Conservation (phyloP, 2,113 vertebrate genomes). For the Thomomys bottae region DNA sequence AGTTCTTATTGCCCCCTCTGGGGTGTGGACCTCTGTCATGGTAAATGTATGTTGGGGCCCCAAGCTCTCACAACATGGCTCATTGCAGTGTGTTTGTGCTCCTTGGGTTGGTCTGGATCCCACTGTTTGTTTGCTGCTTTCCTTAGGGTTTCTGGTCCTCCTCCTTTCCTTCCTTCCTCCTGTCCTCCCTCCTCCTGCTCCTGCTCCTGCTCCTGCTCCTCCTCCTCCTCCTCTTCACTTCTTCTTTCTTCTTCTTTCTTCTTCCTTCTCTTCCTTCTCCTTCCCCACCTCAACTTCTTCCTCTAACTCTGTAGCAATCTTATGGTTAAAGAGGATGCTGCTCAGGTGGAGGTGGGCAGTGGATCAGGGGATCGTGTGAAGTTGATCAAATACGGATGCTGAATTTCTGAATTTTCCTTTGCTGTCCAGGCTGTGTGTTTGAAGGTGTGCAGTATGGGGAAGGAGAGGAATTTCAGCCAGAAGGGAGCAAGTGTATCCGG, state of each 20-base stretch:
- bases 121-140: background rate
- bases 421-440: slow-evolving; percentile 93
- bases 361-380: background rate
- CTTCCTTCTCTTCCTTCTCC: too few species aligned
- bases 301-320: background rate
- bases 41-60: too few species aligned
- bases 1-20: background rate
- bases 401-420: slow-evolving; percentile 40
- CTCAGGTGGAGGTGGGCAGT: background rate
- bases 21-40: background rate
- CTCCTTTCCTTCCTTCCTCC: background rate
- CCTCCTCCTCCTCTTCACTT: background rate
- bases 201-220: background rate
- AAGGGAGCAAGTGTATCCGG: slow-evolving; percentile 93
- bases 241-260: background rate
- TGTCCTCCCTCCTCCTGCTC: too few species aligned
- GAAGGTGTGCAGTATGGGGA: slow-evolving; percentile 94
- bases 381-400: fast-evolving
- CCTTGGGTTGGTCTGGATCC: background rate
- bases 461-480: slow-evolving; percentile 94
- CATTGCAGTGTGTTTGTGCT: fast-evolving
- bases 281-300: too few species aligned
- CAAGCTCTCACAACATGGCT: background rate
- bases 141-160: background rate
- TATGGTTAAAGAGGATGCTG: background rate